A percentile compares a stretch with the other conserved stretches of the same genome.
Evolutionary conservation across 1,140 invertebrate genomes (phyloP).

Genomic region (Samia ricini): DNA sequence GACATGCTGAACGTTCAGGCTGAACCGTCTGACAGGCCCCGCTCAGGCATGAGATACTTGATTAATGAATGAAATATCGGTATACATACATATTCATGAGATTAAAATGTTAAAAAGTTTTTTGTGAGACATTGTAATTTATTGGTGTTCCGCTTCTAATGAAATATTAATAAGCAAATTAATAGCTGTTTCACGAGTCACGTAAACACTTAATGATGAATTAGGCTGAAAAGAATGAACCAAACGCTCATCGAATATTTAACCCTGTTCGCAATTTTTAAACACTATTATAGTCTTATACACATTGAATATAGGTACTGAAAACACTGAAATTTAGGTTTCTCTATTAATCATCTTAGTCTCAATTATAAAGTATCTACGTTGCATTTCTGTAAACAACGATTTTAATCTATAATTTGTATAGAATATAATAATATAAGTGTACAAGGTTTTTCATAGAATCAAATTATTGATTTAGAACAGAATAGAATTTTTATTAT

Average conservation of each 20-base stretch:
- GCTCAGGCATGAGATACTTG: too few relatives aligned
- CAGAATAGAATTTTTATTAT: too few relatives aligned
- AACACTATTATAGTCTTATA: not conserved
- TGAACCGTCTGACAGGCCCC: too few relatives aligned
- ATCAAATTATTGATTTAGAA: too few relatives aligned
- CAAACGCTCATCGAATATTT: conserved; percentile 1
- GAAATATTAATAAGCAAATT: conserved; percentile 7
- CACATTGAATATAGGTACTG: not conserved
- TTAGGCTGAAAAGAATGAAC: not conserved
- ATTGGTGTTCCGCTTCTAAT: not conserved
- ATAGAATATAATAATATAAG: too few relatives aligned
- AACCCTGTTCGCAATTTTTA: not conserved
- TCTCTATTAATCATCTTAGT: not conserved
- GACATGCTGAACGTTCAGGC: too few relatives aligned
- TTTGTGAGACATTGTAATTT: not conserved
- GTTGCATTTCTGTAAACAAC: too few relatives aligned
- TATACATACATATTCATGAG: too few relatives aligned
- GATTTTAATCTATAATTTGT: too few relatives aligned
- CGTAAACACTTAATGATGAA: conserved; percentile 8
- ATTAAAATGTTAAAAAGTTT: not conserved
- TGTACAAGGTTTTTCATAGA: too few relatives aligned
- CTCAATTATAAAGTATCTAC: not conserved
- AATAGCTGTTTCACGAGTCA: conserved; percentile 9
- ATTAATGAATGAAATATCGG: too few relatives aligned
- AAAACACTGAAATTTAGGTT: not conserved